Conservation (phyloP, 2,797 vertebrate species). For the Pseudopleuronectes americanus region DNA sequence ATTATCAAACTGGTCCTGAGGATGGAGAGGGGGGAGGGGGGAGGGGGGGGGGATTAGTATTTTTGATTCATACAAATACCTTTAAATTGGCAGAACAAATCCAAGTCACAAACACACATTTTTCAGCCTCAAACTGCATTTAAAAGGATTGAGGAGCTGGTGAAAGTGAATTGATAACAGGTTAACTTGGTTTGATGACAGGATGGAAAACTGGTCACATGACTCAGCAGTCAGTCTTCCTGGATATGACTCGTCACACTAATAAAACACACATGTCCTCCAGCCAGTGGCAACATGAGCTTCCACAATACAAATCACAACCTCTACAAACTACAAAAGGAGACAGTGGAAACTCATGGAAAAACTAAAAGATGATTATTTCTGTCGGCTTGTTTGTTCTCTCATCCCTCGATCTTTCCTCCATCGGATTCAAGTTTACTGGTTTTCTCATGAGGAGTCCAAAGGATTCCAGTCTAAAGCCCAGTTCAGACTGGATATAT, state of each 20-base stretch:
- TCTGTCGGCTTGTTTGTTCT: too few relatives aligned
- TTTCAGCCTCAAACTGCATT: neutral
- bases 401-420: too few relatives aligned
- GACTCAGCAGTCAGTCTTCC: constrained; percentile 34
- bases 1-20: constrained; percentile 98
- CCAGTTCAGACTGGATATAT: too few relatives aligned
- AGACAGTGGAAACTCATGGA: too few relatives aligned
- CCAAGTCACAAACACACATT: neutral
- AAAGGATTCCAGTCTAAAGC: too few relatives aligned
- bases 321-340: too few relatives aligned
- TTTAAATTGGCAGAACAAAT: neutral
- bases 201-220: constrained; percentile 16
- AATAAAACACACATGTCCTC: constrained; percentile 39
- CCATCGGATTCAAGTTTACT: too few relatives aligned
- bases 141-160: too few relatives aligned
- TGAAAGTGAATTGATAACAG: neutral
- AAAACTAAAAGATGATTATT: too few relatives aligned
- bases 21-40: neutral
- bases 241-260: constrained; percentile 21
- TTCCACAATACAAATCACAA: too few relatives aligned
- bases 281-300: constrained; percentile 4
- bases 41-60: neutral
- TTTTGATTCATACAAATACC: neutral
- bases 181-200: neutral
- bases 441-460: too few relatives aligned